Evolutionary conservation across 2,888 invertebrate genomes (phyloP).

Genomic region (Silvanus unidentatus): DNA sequence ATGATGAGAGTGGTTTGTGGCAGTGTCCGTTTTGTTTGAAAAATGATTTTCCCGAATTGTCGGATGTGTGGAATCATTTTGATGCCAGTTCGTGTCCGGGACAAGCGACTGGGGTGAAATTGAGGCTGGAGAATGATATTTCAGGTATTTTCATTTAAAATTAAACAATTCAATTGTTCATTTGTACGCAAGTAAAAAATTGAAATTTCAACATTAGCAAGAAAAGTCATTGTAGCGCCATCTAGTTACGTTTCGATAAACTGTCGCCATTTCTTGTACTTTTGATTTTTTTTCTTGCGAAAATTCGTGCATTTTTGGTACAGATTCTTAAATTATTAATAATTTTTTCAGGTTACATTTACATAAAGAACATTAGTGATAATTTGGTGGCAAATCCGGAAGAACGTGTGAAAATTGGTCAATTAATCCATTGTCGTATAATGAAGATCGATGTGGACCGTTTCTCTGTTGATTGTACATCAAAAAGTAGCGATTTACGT

Average conservation of each 20-base stretch:
- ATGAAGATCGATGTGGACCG: slow-evolving; percentile 94
- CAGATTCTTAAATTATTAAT: slow-evolving; percentile 44
- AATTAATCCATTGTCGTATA: slow-evolving; percentile 81
- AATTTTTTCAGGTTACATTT: slow-evolving; percentile 88
- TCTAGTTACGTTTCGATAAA: no score
- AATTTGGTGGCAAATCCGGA: slow-evolving; percentile 89
- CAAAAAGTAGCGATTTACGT: slow-evolving; percentile 83
- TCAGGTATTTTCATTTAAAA: no score
- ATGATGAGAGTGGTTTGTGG: slow-evolving; percentile 93
- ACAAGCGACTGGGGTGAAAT: slow-evolving; percentile 85
- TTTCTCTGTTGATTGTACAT: slow-evolving; percentile 90
- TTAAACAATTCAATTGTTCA: no score
- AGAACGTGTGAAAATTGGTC: slow-evolving; percentile 79
- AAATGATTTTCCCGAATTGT: slow-evolving; percentile 91
- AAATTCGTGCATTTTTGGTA: not conserved
- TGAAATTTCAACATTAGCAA: no score
- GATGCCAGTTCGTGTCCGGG: slow-evolving; percentile 95
- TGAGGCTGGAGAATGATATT: slow-evolving; percentile 81
- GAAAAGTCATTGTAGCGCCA: no score
- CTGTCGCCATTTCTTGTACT: no score
- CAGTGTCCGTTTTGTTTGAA: slow-evolving; percentile 96
- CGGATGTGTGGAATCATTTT: slow-evolving; percentile 98
- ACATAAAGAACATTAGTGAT: slow-evolving; percentile 89
- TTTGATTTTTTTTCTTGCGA: not conserved
- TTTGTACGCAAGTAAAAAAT: no score